Conservation (phyloP, 2,797 vertebrate species). For the Etheostoma nigrum region DNA sequence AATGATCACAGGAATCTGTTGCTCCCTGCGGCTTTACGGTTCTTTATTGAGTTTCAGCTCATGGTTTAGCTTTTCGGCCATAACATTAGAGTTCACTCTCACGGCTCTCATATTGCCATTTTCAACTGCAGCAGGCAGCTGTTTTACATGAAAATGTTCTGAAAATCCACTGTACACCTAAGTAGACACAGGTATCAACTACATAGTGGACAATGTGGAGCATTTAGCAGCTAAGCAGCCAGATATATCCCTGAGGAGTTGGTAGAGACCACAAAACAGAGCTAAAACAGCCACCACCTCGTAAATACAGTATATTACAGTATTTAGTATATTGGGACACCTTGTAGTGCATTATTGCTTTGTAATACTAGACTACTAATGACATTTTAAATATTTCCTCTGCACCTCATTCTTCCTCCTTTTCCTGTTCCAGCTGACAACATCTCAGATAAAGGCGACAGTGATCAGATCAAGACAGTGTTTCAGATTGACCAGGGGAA, state of each 20-base stretch:
- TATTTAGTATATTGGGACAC: background rate
- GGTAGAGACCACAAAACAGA: background rate
- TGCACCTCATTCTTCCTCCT: background rate
- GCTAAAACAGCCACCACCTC: too few species aligned
- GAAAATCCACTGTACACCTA: too few species aligned
- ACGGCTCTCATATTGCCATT: too few species aligned
- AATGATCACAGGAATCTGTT: too few species aligned
- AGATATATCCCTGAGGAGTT: background rate
- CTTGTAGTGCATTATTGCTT: background rate
- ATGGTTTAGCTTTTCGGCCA: too few species aligned
- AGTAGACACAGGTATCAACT: too few species aligned
- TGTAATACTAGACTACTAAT: background rate
- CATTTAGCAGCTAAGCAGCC: background rate
- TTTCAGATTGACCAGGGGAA: conserved; percentile 85
- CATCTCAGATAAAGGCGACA: conserved; percentile 36
- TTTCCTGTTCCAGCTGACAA: conserved; percentile 30
- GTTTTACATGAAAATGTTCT: too few species aligned
- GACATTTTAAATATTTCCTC: background rate
- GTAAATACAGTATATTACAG: background rate
- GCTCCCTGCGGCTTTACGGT: too few species aligned
- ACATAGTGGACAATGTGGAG: background rate
- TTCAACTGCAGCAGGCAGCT: too few species aligned
- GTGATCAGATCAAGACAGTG: conserved; percentile 72
- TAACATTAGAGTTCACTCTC: too few species aligned
- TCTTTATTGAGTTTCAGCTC: too few species aligned